Base-by-base conservation (phyloP, 2,888 invertebrate genomes). In the Drepanosiphum platanoidis region DNA sequence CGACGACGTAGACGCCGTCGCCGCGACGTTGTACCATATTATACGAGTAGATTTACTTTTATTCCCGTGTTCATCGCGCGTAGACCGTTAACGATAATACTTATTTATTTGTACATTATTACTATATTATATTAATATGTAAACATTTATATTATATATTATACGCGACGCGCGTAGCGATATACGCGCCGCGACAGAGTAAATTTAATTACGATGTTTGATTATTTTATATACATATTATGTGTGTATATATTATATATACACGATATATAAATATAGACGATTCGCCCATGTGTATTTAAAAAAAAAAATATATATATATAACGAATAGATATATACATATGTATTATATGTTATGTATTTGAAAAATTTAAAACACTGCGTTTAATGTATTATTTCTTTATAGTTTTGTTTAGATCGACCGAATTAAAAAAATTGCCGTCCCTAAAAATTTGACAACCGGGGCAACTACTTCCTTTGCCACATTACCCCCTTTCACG, bases 31-130 rank as follows among this genome's bases (percentile, higher is more conserved):
- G 42, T 42, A 42, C 42, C 11, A 42, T 42, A 42, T n/a, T n/a
- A n/a, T n/a, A n/a, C n/a, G n/a, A n/a, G n/a, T 68, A 46, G 66
- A 79, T 79, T 66, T 66, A 80, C 11, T 42, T 70, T 80, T 58
- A 70, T n/a, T n/a, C n/a, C n/a, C n/a, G n/a, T 46, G 52, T 46
- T 83, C 34, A n/a, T n/a, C n/a, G n/a, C n/a, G n/a, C n/a, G n/a
- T n/a, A n/a, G n/a, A n/a, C 34, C 75, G 83, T 83, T 84, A 84
- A 68, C 15, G 68, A 34, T 84, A 75, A 75, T 75, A 66, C 74
- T 64, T 74, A 83, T 82, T 61, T 82, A 82, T 82, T 71, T 82
- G n/a, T n/a, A n/a, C n/a, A n/a, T n/a, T n/a, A n/a, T n/a, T n/a
- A n/a, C n/a, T n/a, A n/a, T n/a, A n/a, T n/a, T n/a, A n/a, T n/a